phyloP scores from a whole-genome alignment of 2,797 vertebrate genomes.

The Danio tinwini region DNA sequence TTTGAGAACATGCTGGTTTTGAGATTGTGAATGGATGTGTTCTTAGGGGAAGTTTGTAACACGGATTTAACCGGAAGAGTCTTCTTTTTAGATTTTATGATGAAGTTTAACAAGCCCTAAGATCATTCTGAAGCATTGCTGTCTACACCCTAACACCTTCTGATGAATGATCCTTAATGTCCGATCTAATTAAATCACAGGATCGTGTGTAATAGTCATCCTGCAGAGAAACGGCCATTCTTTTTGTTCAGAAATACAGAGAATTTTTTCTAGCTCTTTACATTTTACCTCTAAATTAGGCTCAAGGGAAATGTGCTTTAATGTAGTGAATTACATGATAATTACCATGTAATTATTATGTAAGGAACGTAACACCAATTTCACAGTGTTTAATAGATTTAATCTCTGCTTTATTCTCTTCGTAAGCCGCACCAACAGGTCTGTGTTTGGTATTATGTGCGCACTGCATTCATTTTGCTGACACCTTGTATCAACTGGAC shows the following conservation, averaged over 20 bases:
- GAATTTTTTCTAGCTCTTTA: slow-evolving; percentile 5
- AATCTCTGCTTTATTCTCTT: slow-evolving; percentile 28
- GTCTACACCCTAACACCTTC: neutral
- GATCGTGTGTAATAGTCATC: neutral
- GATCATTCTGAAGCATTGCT: neutral
- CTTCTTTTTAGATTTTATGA: neutral
- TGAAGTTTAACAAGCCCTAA: neutral
- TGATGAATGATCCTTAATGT: slow-evolving; percentile 28
- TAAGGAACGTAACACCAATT: neutral
- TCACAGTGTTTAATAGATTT: slow-evolving; percentile 9
- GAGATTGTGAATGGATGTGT: neutral
- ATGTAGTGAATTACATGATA: slow-evolving; percentile 20
- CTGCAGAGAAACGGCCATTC: neutral
- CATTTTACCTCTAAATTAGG: slow-evolving; percentile 16
- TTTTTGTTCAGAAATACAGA: neutral
- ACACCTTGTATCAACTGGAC: slow-evolving; percentile 5
- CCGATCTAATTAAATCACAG: slow-evolving; percentile 8
- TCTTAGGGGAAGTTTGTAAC: slow-evolving; percentile 10
- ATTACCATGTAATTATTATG: slow-evolving; percentile 33
- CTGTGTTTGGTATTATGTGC: neutral
- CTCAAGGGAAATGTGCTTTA: slow-evolving; percentile 18
- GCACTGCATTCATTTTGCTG: slow-evolving; percentile 1
- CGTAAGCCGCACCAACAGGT: slow-evolving; percentile 28
- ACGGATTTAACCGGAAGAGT: neutral
- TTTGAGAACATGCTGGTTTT: neutral